A percentile compares a stretch with the other conserved stretches of the same genome.
Evolutionary conservation across 2,113 vertebrate genomes (phyloP).

Genomic region (Boulengeromyrus knoepffleri): DNA sequence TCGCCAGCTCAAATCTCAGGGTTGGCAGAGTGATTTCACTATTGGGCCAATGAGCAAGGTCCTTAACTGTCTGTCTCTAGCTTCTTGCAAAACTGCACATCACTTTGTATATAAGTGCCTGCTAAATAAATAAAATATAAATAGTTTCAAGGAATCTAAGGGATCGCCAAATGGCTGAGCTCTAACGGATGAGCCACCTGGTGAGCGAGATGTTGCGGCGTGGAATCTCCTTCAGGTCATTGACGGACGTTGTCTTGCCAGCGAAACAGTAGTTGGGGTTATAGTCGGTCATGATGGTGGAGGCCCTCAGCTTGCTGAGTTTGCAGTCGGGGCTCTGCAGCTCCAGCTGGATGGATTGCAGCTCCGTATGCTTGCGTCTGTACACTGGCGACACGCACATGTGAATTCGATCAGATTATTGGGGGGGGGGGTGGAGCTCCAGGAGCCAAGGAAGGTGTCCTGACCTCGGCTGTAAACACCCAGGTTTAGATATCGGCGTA

Average conservation of each 20-base stretch:
- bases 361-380: constrained; percentile 91
- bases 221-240: constrained; percentile 94
- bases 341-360: constrained; percentile 96
- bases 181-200: constrained; percentile 60
- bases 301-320: constrained; percentile 91
- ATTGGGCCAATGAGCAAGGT: not conserved
- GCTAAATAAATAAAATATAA: not conserved
- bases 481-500: constrained; percentile 39
- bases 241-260: constrained; percentile 91
- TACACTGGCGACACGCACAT: constrained; percentile 67
- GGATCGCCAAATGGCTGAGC: not conserved
- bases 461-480: constrained; percentile 42
- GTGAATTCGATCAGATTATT: not conserved
- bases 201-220: constrained; percentile 91
- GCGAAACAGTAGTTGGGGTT: constrained; percentile 99
- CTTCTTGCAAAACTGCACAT: not conserved
- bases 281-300: constrained; percentile 99
- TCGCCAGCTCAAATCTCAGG: not conserved
- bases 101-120: not conserved
- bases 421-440: not conserved
- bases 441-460: constrained; percentile 18
- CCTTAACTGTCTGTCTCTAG: not conserved
- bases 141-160: not conserved
- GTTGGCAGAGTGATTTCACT: not conserved
- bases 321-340: constrained; percentile 97